Conservation (phyloP, 2,797 vertebrate genomes). For the Tarsius wallacei region DNA sequence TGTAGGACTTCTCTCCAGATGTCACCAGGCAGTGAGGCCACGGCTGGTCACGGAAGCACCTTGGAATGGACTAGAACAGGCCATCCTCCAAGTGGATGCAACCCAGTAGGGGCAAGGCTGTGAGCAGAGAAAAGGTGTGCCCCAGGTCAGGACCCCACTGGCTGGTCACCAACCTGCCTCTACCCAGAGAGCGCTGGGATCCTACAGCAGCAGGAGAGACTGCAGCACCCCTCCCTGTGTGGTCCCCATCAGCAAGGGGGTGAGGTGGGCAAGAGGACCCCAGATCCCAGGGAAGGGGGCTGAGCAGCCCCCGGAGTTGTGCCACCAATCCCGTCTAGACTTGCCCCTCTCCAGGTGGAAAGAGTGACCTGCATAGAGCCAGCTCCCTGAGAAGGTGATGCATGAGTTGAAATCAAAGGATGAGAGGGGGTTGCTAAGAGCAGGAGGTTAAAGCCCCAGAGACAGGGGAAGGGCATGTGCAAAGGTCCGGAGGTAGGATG, state of each 20-base stretch:
- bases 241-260: not conserved
- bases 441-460: not conserved
- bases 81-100: not conserved
- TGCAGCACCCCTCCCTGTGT: not conserved
- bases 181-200: not conserved
- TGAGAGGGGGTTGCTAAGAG: not conserved
- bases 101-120: fast-evolving
- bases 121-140: not conserved
- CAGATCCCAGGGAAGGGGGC: too few species aligned
- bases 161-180: not conserved
- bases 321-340: too few species aligned
- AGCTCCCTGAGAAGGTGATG: not conserved
- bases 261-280: not conserved
- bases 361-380: too few species aligned
- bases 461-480: not conserved
- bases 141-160: not conserved
- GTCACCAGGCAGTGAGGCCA: not conserved
- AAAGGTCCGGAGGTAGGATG: not conserved
- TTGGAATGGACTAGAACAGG: too few species aligned
- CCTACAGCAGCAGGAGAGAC: not conserved
- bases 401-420: not conserved
- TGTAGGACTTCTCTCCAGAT: fast-evolving
- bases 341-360: too few species aligned
- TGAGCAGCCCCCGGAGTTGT: too few species aligned
- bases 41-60: not conserved